Base-by-base conservation (phyloP, 2,797 vertebrate species). In the Artibeus lituratus region DNA sequence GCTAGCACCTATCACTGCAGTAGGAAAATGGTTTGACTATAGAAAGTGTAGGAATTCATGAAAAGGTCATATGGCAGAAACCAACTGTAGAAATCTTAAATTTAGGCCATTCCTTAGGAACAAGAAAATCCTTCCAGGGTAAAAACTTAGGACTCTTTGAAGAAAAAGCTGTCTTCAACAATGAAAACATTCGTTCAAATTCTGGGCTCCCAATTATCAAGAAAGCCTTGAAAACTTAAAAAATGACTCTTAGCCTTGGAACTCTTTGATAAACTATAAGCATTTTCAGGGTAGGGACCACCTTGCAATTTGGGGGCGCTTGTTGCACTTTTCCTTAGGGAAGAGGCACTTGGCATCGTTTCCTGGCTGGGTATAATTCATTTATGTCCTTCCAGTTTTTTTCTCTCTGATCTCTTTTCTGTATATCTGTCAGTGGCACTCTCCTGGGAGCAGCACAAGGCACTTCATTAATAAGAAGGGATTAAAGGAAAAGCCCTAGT, bases 401-500 rank as follows among this genome's bases (percentile, higher is more conserved):
- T 91, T 10, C 81, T 90, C 70, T 96, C 98, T 96, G 91, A 94
- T 94, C 93, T 95, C 67, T 73, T 90, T 53, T 85, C 77, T 92
- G 76, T 12, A 7, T 29, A 42, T 92, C 78, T 82, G 88, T 37
- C 35, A 97, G 44, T 26, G 81, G n/a, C 35, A 1, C 29, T 96
- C 93, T 97, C 96, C 80, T 90, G 96, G 90, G 95, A 87, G 73
- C 29, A 26, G 49, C 70, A 78, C 49, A 80, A 29, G 93, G 76
- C 74, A 87, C 77, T 96, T 97, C 89, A 93, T 81, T 95, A 97
- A 97, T 76, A 95, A 94, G 95, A 93, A 96, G 24, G 74, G 67
- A 98, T 98, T 95, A 91, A 96, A 95, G 92, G 91, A 74, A 95
- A 81, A 95, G 96, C 97, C 94, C 96, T 47, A 5, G 47, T 82